Conservation (phyloP, 1,140 invertebrate genomes). For the Diorhabda sublineata region DNA sequence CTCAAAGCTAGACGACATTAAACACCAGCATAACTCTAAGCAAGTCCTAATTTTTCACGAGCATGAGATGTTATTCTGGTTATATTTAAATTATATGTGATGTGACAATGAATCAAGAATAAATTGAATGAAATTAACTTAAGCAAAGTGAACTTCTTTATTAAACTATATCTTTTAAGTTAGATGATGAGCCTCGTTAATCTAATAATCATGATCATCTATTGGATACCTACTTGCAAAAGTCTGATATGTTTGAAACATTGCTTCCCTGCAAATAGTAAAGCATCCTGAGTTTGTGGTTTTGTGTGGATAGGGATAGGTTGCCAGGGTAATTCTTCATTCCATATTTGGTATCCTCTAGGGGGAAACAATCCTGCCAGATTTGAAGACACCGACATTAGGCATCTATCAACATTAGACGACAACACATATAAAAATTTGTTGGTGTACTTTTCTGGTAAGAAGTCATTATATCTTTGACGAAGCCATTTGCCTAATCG, state of each 20-base stretch:
- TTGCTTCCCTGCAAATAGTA: slow-evolving; percentile 40
- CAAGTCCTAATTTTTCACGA: too few species aligned
- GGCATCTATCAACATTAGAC: slow-evolving; percentile 80
- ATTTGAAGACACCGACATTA: slow-evolving; percentile 82
- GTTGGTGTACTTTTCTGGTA: slow-evolving; percentile 51
- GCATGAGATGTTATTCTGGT: too few species aligned
- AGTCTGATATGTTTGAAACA: not conserved
- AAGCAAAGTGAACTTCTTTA: too few species aligned
- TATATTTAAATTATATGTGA: too few species aligned
- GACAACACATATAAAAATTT: slow-evolving; percentile 52
- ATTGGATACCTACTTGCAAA: slow-evolving; percentile 20
- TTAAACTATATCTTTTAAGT: too few species aligned
- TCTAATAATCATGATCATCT: too few species aligned
- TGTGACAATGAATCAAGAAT: too few species aligned
- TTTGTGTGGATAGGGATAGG: slow-evolving; percentile 82
- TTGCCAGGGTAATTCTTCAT: slow-evolving; percentile 71
- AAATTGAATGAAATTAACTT: too few species aligned
- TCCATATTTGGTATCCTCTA: slow-evolving; percentile 60
- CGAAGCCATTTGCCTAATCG: slow-evolving; percentile 71
- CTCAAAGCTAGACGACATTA: too few species aligned
- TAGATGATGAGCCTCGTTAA: too few species aligned
- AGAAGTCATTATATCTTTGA: slow-evolving; percentile 58
- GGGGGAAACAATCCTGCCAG: slow-evolving; percentile 77
- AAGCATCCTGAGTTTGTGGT: slow-evolving; percentile 60
- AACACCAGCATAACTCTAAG: too few species aligned